Evolutionary conservation across 2,888 invertebrate species (phyloP).

Genomic region (Megaustenia siamemsis): DNA sequence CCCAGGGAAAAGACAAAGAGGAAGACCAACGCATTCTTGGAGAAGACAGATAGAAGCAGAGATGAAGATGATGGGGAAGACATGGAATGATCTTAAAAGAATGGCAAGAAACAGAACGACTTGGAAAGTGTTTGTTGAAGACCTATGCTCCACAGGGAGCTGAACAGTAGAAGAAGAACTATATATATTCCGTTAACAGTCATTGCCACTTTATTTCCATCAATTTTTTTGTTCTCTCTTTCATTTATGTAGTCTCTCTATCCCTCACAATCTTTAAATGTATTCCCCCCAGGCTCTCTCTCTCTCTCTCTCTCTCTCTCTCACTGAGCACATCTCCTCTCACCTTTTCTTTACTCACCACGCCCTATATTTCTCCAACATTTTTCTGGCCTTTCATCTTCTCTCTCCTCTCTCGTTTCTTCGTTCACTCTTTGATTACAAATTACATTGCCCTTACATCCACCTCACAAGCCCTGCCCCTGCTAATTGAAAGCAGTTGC

Average conservation of each 20-base stretch:
- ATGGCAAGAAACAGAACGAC: too few species aligned
- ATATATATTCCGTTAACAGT: too few species aligned
- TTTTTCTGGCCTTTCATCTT: neutral
- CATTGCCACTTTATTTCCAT: slow-evolving; percentile 18
- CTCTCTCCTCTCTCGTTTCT: neutral
- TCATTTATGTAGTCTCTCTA: too few species aligned
- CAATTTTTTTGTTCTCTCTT: neutral
- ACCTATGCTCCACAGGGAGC: too few species aligned
- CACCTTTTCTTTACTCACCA: neutral
- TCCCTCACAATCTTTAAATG: neutral
- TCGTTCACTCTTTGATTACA: neutral
- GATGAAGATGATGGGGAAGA: too few species aligned
- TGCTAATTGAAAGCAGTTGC: neutral
- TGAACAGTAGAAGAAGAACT: too few species aligned
- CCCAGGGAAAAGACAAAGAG: too few species aligned
- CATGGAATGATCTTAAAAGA: too few species aligned
- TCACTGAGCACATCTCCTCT: neutral
- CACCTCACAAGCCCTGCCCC: neutral
- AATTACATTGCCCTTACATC: neutral
- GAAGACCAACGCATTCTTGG: too few species aligned
- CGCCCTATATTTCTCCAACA: neutral
- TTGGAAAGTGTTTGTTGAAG: too few species aligned
- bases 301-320: neutral
- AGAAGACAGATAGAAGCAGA: too few species aligned
- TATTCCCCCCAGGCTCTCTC: too few species aligned